Percentiles rank a stretch among this genome's conserved stretches.
Evolutionary conservation across 2,888 invertebrate genomes (phyloP).

Genomic region (Aradus depressus): DNA sequence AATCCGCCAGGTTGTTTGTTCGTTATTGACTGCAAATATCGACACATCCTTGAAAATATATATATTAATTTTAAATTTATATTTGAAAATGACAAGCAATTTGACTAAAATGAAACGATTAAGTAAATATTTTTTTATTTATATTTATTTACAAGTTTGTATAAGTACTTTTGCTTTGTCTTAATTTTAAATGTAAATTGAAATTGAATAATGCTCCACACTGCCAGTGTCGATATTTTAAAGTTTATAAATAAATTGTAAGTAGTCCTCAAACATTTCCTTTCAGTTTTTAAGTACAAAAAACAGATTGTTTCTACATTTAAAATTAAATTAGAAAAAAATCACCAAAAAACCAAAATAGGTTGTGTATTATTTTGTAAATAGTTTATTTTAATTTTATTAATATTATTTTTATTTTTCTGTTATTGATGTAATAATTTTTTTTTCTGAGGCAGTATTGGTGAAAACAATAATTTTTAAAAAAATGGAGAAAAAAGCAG

Average conservation of each 20-base stretch:
- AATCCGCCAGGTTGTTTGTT: slow-evolving; percentile 9
- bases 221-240: slow-evolving; percentile 18
- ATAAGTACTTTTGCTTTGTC: slow-evolving; percentile 7
- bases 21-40: no score
- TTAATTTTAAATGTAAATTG: slow-evolving; percentile 7
- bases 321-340: slow-evolving; percentile 1
- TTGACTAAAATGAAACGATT: background rate
- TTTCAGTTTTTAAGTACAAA: slow-evolving; percentile 18
- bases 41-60: slow-evolving; percentile 12
- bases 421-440: no score
- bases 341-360: slow-evolving; percentile 16
- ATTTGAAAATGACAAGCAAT: slow-evolving; percentile 11
- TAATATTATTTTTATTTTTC: no score
- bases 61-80: slow-evolving; percentile 10
- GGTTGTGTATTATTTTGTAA: slow-evolving; percentile 19
- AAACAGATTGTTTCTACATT: slow-evolving; percentile 15
- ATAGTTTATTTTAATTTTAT: no score
- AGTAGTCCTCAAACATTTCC: slow-evolving; percentile 13
- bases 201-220: slow-evolving; percentile 2
- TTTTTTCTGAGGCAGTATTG: no score
- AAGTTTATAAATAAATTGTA: slow-evolving; percentile 11
- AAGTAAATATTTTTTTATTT: background rate
- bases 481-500: no score
- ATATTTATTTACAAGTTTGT: background rate
- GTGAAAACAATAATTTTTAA: no score